These are phyloP conservation scores for Hippocampus barbouri DNA, from an alignment of 2,113 vertebrate species.

Conservation along the genomic window DNA sequence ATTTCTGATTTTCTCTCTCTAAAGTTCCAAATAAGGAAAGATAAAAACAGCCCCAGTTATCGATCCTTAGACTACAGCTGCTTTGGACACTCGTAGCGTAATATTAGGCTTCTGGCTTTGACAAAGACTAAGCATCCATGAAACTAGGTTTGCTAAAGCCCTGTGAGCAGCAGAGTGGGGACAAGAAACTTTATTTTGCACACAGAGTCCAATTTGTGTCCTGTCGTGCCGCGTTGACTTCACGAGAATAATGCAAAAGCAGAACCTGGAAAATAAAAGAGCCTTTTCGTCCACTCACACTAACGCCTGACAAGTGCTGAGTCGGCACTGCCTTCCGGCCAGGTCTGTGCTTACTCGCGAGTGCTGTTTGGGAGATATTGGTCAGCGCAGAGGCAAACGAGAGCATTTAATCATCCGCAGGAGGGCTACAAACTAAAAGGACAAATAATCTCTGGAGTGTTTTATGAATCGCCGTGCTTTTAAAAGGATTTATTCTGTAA, in stretches of 20 bases:
- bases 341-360: slow-evolving; percentile 39
- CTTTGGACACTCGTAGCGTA: not conserved
- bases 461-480: slow-evolving; percentile 51
- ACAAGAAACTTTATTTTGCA: not conserved
- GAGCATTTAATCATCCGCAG: slow-evolving; percentile 35
- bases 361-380: slow-evolving; percentile 20
- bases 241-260: slow-evolving; percentile 2
- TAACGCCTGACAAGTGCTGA: slow-evolving; percentile 61
- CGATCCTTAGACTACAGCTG: too few species aligned
- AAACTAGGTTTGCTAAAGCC: not conserved
- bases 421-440: slow-evolving; percentile 7
- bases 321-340: slow-evolving; percentile 40
- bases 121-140: not conserved
- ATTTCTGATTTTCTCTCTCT: too few species aligned
- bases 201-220: not conserved
- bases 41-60: too few species aligned
- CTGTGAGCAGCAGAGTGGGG: not conserved
- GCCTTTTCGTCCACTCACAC: slow-evolving; percentile 38
- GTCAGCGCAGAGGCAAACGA: slow-evolving; percentile 8
- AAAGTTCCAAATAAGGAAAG: too few species aligned
- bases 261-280: slow-evolving; percentile 41
- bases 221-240: not conserved
- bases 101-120: not conserved
- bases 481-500: slow-evolving; percentile 66
- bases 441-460: slow-evolving; percentile 25